Evolutionary conservation across 2,113 vertebrate genomes (phyloP), one percentile per base, ranked within the genome.

Genomic region (Ariopsis seemanni): DNA sequence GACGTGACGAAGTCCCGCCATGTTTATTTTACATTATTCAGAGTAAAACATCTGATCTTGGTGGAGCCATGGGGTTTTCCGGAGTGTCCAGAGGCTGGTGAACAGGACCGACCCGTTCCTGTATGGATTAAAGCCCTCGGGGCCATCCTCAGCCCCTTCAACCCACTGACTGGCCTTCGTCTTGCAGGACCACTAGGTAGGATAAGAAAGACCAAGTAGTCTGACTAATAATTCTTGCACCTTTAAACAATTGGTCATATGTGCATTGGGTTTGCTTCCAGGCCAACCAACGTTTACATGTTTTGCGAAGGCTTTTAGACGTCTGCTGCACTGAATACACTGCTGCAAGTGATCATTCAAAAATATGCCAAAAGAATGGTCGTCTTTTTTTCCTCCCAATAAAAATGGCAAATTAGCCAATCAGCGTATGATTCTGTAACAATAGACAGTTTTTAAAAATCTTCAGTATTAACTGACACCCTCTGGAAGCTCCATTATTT

Each of bases 61-160:
- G 97, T 99, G 93, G 98, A 99, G 88, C 98, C 98, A 0, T 99
- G 98, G 98, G 98, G 98, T 89, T 98, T 99, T 91, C 97, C 97
- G 62, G 96, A 98, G 92, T 92, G 94, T 65, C 97, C 96, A 9
- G 95, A 96, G 88, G 94, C 93, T 52, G 93, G 89, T 6, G 96
- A 97, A 58, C 94, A 96, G 0, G 97, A 97, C 86, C 94, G 95
- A 86, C 95, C 97, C 71, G 95, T 98, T 93, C 97, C 98, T 0
- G 95, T 98, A 57, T 99, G 98, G 98, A 98, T 99, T 94, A 96
- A 97, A 96, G 97, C 95, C 81, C 91, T 99, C 9, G 97, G 97
- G 72, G 97, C 97, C 86, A 94, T 97, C 60, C 77, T 99, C 91
- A 98, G 95, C 89, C 96, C 97, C 25, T 99, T 99, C 90, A 99